Base-by-base conservation (phyloP, 2,888 invertebrate genomes). In the Eristalis tenax region DNA sequence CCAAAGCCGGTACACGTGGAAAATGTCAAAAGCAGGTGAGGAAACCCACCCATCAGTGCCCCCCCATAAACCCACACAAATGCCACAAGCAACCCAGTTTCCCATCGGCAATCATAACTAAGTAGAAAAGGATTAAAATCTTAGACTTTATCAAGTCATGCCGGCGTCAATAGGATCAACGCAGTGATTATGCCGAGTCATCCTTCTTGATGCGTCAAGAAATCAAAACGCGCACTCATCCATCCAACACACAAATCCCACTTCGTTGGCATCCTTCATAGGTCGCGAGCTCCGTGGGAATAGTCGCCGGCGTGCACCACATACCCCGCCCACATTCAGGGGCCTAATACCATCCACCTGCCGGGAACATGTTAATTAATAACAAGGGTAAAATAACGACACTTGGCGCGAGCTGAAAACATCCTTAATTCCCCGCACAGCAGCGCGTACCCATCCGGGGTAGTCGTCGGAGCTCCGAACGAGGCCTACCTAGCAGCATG, bases 321-420 rank as follows among this genome's bases (percentile, higher is more conserved):
- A 11, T 8, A 23, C 70, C 23, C 35, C 18, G 3, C 26, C 11
- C 1, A 5, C 50, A n/a, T 50, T 6, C 32, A 22, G 2, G 10
- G 11, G 35, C 0, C 26, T 71, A 38, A 50, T 64, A 23, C 61
- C 22, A 35, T 23, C n/a, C 56, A 77, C 63, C 56, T 63, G 56
- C 1, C 77, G 50, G 56, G n/a, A 18, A 32, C 63, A 32, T 64
- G 70, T 64, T 77, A 57, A 75, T 75, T 50, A 65, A 65, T 71
- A 65, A 65, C 50, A 50, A 5, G 50, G n/a, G 18, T 23, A 78
- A 78, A 57, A 38, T 50, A 63, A 63, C 65, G 56, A 43, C 70
- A 43, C 65, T 71, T 35, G 65, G 56, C 32, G 70, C 63, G 56
- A 70, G 70, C 56, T 56, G 28, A 64, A 56, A 78, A 63, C 57